phyloP scores from a whole-genome alignment of 2,113 vertebrate species.

The Pedionomus torquatus region DNA sequence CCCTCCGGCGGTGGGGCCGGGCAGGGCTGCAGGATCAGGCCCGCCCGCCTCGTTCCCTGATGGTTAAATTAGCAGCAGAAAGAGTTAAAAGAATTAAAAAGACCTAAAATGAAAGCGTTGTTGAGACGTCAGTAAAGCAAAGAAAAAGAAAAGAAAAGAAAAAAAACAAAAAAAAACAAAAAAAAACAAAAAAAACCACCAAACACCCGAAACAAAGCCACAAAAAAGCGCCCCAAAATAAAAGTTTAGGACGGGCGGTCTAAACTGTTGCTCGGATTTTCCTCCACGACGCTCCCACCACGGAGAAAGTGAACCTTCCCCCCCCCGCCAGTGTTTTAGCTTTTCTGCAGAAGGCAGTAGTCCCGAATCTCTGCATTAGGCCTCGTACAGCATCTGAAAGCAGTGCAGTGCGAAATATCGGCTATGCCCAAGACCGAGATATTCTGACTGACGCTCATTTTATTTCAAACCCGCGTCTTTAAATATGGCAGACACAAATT shows the following conservation, averaged over 20 bases:
- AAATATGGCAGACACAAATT: neutral
- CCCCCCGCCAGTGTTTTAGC: neutral
- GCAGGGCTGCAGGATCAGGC: neutral
- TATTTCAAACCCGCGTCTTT: neutral
- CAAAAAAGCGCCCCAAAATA: neutral
- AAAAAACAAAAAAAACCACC: too few species aligned
- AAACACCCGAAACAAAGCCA: neutral
- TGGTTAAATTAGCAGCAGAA: neutral
- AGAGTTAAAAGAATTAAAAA: neutral
- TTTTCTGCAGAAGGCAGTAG: neutral
- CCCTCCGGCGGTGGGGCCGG: neutral
- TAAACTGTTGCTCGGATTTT: neutral
- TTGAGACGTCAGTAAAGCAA: neutral
- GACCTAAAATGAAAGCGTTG: neutral
- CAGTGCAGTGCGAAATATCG: neutral
- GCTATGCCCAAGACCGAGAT: fast-evolving
- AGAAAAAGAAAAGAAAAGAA: neutral
- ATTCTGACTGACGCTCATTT: neutral
- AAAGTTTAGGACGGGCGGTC: too few species aligned
- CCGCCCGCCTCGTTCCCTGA: neutral
- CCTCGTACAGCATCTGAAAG: neutral
- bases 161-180: too few species aligned
- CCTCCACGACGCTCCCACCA: neutral
- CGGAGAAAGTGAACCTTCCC: fast-evolving
- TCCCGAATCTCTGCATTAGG: neutral